Base-by-base conservation (phyloP, 2,113 vertebrate genomes). In the Chionodraco myersi region DNA sequence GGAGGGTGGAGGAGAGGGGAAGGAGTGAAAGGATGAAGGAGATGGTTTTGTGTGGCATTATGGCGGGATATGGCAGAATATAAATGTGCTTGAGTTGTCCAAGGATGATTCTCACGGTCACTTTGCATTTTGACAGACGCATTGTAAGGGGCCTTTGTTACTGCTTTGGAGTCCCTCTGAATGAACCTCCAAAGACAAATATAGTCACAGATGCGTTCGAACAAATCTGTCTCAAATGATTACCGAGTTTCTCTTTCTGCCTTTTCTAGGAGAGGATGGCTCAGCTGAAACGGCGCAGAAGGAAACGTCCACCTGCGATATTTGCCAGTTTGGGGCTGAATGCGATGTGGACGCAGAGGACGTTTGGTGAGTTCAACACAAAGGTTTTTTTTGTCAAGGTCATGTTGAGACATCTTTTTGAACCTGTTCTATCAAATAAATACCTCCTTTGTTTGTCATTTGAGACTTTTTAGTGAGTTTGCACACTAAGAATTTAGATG, bases 301-400 rank as follows among this genome's bases (percentile, higher is more conserved):
- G 94, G 97, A 99, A 93, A 98, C 98, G 21, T 98, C 97, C 88
- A 99, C 98, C 88, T 99, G 98, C 89, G 98, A 99, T 90, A 99
- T 99, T 89, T 99, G 98, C 93, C 98, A 99, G 93, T 99, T 99
- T 71, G 98, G 98, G 52, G 98, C 98, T 0, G 98, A 99, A 93
- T 99, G 98, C 34, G 98, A 99, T 1, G 98, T 99, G 94, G 98
- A 99, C 47, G 98, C 98, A 10, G 98, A 99, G 88, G 98, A 99
- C 69, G 98, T 99, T 82, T 99, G 98, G 98, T 99, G 95, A 96
- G 90, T 91, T 30, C 54, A 5, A 45, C 21, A 56, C 57, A 57
- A 14, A 16, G 41, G 6, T 3, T 2, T 10, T 36, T 45, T 59
- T 34, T 15, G 5, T 48, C 11, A 18, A 41, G 36, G 59, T 18